Evolutionary conservation across 1,140 invertebrate genomes (phyloP).

Genomic region (Pseudachorutes palmiensis): DNA sequence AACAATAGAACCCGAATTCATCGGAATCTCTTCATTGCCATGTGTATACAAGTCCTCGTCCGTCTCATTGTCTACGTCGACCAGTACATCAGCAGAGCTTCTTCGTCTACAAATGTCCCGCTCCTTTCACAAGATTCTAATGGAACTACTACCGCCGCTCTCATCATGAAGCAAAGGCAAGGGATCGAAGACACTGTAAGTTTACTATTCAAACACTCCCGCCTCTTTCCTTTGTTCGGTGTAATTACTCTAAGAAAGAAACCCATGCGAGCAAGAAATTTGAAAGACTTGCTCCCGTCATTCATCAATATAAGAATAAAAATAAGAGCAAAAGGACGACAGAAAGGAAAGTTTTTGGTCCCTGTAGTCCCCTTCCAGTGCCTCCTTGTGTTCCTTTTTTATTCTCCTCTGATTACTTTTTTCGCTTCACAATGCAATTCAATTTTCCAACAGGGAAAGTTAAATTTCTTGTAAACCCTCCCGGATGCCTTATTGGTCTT

Average conservation of each 20-base stretch:
- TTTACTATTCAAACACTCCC: background rate
- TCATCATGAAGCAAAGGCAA: background rate
- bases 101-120: background rate
- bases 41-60: constrained; percentile 48
- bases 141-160: background rate
- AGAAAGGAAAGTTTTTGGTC: no score
- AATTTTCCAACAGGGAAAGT: no score
- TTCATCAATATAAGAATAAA: no score
- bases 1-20: constrained; percentile 51
- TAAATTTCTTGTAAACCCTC: no score
- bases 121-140: background rate
- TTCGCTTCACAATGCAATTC: no score
- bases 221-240: no score
- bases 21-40: constrained; percentile 49
- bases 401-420: no score
- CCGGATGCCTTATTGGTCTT: no score
- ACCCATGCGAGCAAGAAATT: background rate
- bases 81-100: constrained; percentile 38
- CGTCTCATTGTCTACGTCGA: constrained; percentile 50
- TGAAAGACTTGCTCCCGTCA: no score
- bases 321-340: no score
- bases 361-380: no score
- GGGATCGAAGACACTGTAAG: constrained; percentile 30
- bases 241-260: background rate
- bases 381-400: no score